Evolutionary conservation across 2,888 invertebrate species (phyloP), one percentile per base, ranked within the genome.

Genomic region (Embidobia sp.): DNA sequence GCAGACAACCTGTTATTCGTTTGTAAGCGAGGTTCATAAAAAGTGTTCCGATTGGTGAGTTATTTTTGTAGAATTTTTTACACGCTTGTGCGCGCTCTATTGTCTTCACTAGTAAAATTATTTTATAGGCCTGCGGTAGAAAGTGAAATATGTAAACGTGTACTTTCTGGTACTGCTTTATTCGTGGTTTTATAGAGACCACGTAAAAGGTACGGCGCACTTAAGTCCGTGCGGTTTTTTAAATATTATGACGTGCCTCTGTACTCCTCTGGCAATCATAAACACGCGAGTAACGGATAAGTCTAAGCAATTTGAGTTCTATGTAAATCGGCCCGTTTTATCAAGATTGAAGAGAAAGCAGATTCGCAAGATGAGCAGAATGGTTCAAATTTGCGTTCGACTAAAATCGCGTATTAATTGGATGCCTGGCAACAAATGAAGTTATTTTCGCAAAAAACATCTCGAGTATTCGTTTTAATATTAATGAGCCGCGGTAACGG

Each of bases 401-500:
- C 19, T 31, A 29, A 33, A 57, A 22, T 26, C 8, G 2, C 27
- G 35, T 29, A 59, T 61, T 49, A 70, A 70, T 70, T 18, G 26
- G 10, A 5, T 3, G 26, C 4, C 1, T 1, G 29, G 19, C 5
- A 49, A 51, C 51, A 53, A 59, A 53, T 46, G 44, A 53, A 37
- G 61, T 44, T 46, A 37, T 53, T 63, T 61, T 35, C 31, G 31
- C n/a, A 33, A n/a, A 63, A 48, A 53, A 37, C 31, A n/a, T 0
- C 3, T 10, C 3, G 31, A n/a, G 10, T 22, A 33, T 57, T 40
- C 22, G 37, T 15, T 67, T 67, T 31, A 27, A 51, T 57, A 40
- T 44, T 63, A 63, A 72, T 53, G 61, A 46, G 16, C 27, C 15
- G 7, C 11, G 19, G 26, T 72, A 61, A 72, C 61, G 70, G 61